Conservation (phyloP, 2,113 vertebrate genomes). For the Tricholaema leucomelas region DNA sequence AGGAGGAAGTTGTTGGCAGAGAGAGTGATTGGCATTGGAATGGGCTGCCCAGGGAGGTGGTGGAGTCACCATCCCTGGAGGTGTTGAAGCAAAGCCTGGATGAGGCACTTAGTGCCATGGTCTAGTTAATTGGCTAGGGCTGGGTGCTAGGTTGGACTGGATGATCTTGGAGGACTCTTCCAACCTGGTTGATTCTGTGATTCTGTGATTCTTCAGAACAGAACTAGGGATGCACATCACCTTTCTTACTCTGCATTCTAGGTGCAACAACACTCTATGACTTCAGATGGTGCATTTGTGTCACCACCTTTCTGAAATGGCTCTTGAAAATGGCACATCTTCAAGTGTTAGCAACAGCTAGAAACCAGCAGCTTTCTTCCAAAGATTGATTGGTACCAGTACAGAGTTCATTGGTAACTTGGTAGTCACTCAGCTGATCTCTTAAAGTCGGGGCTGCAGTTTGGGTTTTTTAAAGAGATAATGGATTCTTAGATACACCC, state of each 20-base stretch:
- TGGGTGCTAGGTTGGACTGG: too few species aligned
- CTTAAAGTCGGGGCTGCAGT: background rate
- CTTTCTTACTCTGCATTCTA: background rate
- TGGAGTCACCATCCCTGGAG: too few species aligned
- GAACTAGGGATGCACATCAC: accelerated
- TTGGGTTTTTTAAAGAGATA: background rate
- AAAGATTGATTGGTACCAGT: background rate
- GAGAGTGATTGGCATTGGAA: too few species aligned
- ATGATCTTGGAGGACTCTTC: too few species aligned
- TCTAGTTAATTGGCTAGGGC: too few species aligned
- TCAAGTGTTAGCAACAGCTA: background rate
- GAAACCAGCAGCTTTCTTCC: background rate
- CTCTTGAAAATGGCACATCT: too few species aligned
- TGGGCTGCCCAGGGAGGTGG: too few species aligned
- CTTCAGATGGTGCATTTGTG: background rate
- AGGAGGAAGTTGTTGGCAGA: too few species aligned
- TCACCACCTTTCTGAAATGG: background rate
- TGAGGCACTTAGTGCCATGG: too few species aligned
- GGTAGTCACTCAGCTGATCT: background rate
- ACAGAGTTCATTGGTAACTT: background rate
- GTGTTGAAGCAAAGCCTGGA: too few species aligned
- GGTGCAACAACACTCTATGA: background rate
- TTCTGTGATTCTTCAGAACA: background rate
- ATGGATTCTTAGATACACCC: background rate
- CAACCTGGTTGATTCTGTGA: too few species aligned